Conservation (phyloP, 2,113 vertebrate genomes). For the Psophia crepitans region DNA sequence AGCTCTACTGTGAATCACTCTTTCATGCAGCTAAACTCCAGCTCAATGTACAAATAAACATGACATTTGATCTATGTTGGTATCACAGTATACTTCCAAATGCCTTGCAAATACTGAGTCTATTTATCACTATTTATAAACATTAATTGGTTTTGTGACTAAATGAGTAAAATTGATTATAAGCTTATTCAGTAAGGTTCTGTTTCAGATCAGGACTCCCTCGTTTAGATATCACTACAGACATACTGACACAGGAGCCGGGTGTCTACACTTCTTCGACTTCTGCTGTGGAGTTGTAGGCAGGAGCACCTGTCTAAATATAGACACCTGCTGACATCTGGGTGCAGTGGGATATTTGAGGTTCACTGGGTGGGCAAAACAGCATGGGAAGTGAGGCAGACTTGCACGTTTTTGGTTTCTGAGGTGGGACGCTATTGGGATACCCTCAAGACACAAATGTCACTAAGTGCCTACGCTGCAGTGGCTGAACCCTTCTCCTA, state of each 20-base stretch:
- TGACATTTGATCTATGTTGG: accelerated
- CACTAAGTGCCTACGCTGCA: neutral
- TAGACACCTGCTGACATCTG: neutral
- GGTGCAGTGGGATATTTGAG: neutral
- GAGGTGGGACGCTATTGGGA: neutral
- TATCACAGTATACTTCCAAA: neutral
- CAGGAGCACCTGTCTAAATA: neutral
- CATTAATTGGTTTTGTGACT: neutral
- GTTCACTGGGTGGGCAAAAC: neutral
- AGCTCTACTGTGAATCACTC: neutral
- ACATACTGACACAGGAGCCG: neutral
- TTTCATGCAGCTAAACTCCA: neutral
- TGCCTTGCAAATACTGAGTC: neutral
- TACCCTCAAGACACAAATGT: neutral
- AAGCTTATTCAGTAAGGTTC: neutral
- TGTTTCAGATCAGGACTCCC: neutral
- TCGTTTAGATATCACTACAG: neutral
- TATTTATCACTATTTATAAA: neutral
- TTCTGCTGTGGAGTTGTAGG: neutral
- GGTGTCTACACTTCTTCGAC: neutral
- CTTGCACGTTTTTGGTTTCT: neutral
- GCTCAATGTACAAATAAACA: neutral
- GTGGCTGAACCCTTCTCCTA: neutral
- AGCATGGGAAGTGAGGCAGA: neutral
- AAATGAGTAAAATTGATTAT: neutral